Evolutionary conservation across 2,888 invertebrate genomes (phyloP).

Genomic region (Pherbina coryleti): DNA sequence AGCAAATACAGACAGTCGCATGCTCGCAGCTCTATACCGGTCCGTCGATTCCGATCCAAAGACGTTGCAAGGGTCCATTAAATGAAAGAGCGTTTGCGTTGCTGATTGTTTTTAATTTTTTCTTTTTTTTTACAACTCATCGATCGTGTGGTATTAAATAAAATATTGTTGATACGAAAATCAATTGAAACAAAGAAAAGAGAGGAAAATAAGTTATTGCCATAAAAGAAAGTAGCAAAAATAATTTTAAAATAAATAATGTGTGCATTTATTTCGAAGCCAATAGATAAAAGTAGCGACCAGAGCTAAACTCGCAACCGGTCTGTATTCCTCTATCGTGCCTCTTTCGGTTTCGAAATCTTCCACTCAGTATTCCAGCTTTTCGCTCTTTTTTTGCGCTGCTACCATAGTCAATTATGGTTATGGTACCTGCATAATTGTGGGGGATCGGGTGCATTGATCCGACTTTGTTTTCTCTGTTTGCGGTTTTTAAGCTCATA

Average conservation of each 20-base stretch:
- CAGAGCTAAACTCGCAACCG: neutral
- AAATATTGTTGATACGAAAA: neutral
- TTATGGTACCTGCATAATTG: neutral
- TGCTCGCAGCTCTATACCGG: neutral
- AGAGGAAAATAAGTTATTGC: neutral
- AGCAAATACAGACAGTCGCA: conserved; percentile 2
- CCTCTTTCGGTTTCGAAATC: neutral
- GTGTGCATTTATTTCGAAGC: neutral
- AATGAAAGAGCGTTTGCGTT: neutral
- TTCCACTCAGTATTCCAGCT: neutral
- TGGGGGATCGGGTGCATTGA: neutral
- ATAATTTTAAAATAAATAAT: neutral
- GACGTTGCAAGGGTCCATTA: neutral
- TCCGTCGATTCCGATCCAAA: neutral
- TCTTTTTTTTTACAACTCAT: neutral
- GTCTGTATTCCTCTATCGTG: neutral
- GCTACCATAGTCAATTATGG: neutral
- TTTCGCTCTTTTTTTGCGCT: neutral
- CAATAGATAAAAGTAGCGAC: neutral
- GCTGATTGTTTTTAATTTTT: neutral
- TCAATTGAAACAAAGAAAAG: neutral
- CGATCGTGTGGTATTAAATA: neutral
- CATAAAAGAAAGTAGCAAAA: neutral
- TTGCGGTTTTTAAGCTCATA: neutral
- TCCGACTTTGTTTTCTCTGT: neutral